These are phyloP conservation scores for Calameuta filiformis DNA, from an alignment of 2,888 invertebrate species.

Conservation along the genomic window DNA sequence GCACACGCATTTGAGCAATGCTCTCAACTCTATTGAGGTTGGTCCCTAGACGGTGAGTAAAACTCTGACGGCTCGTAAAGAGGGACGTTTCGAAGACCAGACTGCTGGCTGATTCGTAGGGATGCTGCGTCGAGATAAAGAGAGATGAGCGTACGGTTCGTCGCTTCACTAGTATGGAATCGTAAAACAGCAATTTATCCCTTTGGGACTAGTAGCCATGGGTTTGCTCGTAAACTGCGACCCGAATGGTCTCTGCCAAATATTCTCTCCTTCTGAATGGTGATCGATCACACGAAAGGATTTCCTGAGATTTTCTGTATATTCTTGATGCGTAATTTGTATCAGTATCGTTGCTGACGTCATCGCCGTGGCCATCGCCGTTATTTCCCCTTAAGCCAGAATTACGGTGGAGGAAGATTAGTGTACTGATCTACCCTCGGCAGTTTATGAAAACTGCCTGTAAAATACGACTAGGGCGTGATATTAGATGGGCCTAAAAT, in stretches of 20 bases:
- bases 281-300: background rate
- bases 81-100: background rate
- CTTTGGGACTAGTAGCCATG: background rate
- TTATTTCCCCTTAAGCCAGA: background rate
- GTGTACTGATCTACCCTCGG: background rate
- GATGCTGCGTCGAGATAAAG: background rate
- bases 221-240: background rate
- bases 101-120: background rate
- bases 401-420: background rate
- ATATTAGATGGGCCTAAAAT: background rate
- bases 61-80: background rate
- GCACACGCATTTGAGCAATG: background rate
- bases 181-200: background rate
- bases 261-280: background rate
- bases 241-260: background rate
- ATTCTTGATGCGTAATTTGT: background rate
- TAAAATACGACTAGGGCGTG: background rate
- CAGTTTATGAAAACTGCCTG: background rate
- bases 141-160: background rate
- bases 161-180: background rate
- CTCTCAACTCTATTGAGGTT: background rate
- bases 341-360: background rate
- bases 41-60: background rate
- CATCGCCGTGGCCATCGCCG: background rate
- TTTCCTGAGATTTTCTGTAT: background rate